Percentiles rank a stretch among this genome's conserved stretches.
Conservation (phyloP, 2,797 vertebrate species). For the Tragelaphus eurycerus region DNA sequence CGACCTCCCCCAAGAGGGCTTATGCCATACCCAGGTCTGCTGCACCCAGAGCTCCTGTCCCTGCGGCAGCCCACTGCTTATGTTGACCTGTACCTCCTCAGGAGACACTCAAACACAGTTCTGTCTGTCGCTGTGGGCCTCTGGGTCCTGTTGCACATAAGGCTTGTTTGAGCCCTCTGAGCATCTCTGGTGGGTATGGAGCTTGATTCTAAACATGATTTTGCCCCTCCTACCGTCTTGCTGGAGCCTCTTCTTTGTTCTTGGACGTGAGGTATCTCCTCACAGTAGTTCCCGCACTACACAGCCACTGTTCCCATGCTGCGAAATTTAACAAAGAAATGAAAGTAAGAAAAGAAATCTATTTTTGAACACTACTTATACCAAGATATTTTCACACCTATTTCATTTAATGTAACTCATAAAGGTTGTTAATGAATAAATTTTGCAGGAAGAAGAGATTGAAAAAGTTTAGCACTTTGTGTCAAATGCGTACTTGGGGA, state of each 20-base stretch:
- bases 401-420: neutral
- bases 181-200: neutral
- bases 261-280: neutral
- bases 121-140: neutral
- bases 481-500: neutral
- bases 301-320: neutral
- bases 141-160: neutral
- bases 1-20: neutral
- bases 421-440: neutral
- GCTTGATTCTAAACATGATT: neutral
- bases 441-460: neutral
- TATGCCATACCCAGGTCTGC: neutral
- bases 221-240: neutral
- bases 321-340: neutral
- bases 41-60: neutral
- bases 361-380: neutral
- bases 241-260: neutral
- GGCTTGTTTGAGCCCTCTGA: neutral
- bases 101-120: neutral
- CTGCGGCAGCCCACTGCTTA: neutral
- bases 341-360: neutral
- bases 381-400: neutral
- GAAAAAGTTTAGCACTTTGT: neutral
- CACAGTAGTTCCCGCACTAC: accelerated
- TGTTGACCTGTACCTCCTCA: accelerated